Base-by-base conservation (phyloP, 2,888 invertebrate genomes). In the Drosophila ochracea region DNA sequence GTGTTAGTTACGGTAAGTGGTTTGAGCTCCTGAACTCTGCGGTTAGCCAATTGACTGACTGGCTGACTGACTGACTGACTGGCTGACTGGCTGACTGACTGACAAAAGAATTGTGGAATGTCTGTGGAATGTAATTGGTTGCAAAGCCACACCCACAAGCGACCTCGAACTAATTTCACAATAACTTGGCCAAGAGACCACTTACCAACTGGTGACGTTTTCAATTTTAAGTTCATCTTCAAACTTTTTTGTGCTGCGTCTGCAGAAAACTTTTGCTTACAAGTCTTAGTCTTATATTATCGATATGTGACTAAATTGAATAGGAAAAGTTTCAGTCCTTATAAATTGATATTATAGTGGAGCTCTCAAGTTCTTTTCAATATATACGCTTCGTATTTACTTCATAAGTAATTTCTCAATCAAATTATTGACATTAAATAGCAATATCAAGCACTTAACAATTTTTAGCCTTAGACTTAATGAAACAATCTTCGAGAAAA, bases 1-100 rank as follows among this genome's bases (percentile, higher is more conserved):
- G 77, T 59, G 68, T 64, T 61, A 76, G 77, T 66, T 77, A 79
- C 81, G 78, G 78, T 79, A 80, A 80, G 78, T 76, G 65, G 41
- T 55, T 62, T 54, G 54, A 19, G 28, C 39, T 2, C 39, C 76
- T 76, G 66, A 71, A 76, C 71, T 76, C 58, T 66, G 70, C 50
- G 70, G 70, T 71, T 63, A 57, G 28, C 41, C 62, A 28, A 47
- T 47, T 47, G 47, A 47, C 9, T 25, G 41, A 41, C n/a, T 10
- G 33, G 0, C 33, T 33, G 33, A 11, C 33, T 47, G 43, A 7
- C 21, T 21, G 19, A 9, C 9, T 7, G 33, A 11, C 33, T 47
- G 43, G 4, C 21, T 21, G 19, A 9, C 9, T 7, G 39, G 0
- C 30, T 7, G 6, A 19, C 37, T 19, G 47, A 54, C 58, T 31